A percentile compares a stretch with the other conserved stretches of the same genome.
phyloP scores from a whole-genome alignment of 1,140 invertebrate species.

The Saccostrea echinata region DNA sequence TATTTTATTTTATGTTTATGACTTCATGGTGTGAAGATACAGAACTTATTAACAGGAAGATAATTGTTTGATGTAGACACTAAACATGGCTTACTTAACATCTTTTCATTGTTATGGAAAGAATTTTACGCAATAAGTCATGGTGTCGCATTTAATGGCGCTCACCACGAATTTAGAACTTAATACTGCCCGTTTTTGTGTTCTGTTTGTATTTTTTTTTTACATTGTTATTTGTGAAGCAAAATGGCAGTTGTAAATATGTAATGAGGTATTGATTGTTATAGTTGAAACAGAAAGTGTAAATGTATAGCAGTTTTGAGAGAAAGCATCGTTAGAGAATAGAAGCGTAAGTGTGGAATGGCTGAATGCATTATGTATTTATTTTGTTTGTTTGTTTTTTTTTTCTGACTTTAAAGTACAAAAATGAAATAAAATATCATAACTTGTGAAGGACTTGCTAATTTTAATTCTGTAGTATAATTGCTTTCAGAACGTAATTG shows the following conservation, averaged over 20 bases:
- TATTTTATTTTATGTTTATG: conserved; percentile 9
- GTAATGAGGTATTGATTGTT: conserved; percentile 24
- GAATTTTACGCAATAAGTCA: background rate
- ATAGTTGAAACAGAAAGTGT: background rate
- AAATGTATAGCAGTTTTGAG: background rate
- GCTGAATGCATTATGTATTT: background rate
- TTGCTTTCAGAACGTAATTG: background rate
- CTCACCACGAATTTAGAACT: background rate
- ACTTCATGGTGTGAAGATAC: conserved; percentile 12
- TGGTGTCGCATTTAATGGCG: conserved; percentile 3
- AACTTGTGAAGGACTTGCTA: background rate
- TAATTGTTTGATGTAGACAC: conserved; percentile 15
- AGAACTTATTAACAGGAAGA: background rate
- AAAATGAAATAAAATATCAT: conserved; percentile 20
- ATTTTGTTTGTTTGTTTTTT: background rate
- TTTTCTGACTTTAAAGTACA: conserved; percentile 9
- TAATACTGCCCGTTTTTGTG: background rate
- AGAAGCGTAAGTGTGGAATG: background rate
- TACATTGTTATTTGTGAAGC: conserved; percentile 9
- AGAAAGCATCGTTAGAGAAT: background rate
- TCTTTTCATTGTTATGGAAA: background rate
- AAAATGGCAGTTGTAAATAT: conserved; percentile 32
- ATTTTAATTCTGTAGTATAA: background rate
- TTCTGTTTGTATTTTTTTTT: conserved; percentile 34
- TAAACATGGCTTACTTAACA: background rate